Evolutionary conservation across 2,113 vertebrate species (phyloP).

Genomic region (Pyrgilauda ruficollis): DNA sequence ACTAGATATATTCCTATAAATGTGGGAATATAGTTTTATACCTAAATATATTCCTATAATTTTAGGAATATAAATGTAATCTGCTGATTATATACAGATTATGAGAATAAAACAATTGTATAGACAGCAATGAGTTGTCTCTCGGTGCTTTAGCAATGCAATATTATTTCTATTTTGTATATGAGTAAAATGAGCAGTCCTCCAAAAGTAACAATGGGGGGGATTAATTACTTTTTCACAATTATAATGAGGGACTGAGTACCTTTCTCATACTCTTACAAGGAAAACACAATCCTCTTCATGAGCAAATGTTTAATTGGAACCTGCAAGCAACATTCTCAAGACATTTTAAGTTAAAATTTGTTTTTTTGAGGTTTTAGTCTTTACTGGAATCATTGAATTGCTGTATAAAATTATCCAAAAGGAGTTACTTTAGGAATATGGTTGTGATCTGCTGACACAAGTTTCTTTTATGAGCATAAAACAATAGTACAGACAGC

Average conservation of each 20-base stretch:
- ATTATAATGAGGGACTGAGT: background rate
- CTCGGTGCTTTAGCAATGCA: background rate
- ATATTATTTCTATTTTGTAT: background rate
- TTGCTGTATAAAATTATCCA: background rate
- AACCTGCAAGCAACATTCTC: background rate
- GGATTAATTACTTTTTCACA: background rate
- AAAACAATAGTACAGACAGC: background rate
- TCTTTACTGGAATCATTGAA: background rate
- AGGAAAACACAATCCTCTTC: background rate
- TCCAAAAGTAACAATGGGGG: slow-evolving; percentile 16
- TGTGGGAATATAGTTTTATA: background rate
- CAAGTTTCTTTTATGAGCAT: background rate
- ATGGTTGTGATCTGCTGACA: background rate
- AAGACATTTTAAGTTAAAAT: background rate
- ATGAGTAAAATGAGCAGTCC: background rate
- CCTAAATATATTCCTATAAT: rapidly evolving
- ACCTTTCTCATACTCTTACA: background rate
- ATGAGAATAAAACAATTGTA: background rate
- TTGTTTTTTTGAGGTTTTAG: background rate
- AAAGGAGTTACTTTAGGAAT: background rate
- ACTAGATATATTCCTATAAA: too few relatives aligned
- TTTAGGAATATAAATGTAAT: background rate
- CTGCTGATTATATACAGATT: background rate
- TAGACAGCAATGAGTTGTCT: background rate
- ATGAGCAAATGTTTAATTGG: background rate